Conservation (phyloP, 2,797 vertebrate species). For the Syndactyla subalaris region DNA sequence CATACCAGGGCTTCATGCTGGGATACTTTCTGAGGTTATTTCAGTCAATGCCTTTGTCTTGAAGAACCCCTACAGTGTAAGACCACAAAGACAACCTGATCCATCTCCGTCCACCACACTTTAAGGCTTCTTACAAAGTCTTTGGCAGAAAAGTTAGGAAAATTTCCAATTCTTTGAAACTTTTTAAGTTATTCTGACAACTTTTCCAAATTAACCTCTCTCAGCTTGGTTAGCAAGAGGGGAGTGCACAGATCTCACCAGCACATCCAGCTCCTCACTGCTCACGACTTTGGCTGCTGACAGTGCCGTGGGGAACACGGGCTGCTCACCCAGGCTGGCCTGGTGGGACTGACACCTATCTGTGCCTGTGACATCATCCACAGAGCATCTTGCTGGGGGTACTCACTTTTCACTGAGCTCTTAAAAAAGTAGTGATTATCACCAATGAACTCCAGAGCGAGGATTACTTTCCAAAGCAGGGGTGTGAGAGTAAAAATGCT, state of each 20-base stretch:
- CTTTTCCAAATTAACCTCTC: neutral
- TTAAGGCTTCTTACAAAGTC: neutral
- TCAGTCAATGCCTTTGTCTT: conserved; percentile 19
- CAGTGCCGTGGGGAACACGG: accelerated
- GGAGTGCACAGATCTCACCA: neutral
- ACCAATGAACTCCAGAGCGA: neutral
- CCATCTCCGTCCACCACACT: neutral
- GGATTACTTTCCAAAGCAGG: neutral
- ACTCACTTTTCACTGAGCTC: neutral
- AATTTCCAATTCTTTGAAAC: neutral
- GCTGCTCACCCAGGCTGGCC: neutral
- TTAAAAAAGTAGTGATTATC: neutral
- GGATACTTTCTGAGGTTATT: conserved; percentile 27
- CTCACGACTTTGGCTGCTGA: neutral
- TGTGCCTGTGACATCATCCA: neutral
- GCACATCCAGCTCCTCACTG: neutral
- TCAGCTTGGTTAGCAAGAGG: neutral
- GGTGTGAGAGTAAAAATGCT: accelerated
- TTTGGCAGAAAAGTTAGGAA: neutral
- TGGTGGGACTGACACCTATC: neutral
- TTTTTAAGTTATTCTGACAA: neutral
- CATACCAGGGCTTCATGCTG: neutral
- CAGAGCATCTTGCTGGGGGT: neutral
- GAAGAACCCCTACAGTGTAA: neutral
- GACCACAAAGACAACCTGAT: neutral